These are phyloP conservation scores for Datnioides undecimradiatus DNA, from an alignment of 2,113 vertebrate genomes.

Conservation along the genomic window DNA sequence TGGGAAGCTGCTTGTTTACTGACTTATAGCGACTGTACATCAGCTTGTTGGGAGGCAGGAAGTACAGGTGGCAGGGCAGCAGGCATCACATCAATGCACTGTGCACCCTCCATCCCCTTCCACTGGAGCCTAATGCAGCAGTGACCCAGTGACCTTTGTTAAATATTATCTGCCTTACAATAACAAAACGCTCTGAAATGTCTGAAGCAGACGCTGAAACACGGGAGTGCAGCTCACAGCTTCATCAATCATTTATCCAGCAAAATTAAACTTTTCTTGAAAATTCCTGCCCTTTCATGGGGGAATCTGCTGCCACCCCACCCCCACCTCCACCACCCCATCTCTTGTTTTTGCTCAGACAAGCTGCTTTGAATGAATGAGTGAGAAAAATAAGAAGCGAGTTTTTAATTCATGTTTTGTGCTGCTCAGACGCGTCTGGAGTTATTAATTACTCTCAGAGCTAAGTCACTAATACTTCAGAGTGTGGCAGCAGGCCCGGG, in stretches of 20 bases:
- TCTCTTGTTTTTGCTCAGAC: slow-evolving; percentile 6
- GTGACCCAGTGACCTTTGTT: slow-evolving; percentile 77
- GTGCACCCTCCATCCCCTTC: not conserved
- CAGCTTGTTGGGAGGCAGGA: slow-evolving; percentile 12
- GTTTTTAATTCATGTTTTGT: not conserved
- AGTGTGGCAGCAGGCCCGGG: slow-evolving; percentile 46
- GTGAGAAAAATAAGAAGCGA: not conserved
- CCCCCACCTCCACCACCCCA: not conserved
- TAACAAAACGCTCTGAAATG: slow-evolving; percentile 69
- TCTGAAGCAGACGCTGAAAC: slow-evolving; percentile 47
- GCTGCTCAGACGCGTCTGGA: not conserved
- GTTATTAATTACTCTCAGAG: slow-evolving; percentile 36
- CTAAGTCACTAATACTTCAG: slow-evolving; percentile 42
- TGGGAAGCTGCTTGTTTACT: no score
- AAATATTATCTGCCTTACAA: slow-evolving; percentile 82
- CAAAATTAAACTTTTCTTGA: slow-evolving; percentile 68
- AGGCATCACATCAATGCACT: slow-evolving; percentile 11
- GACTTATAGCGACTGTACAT: not conserved
- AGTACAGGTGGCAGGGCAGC: not conserved
- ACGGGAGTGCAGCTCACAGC: slow-evolving; percentile 47
- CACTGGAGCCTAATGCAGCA: slow-evolving; percentile 38
- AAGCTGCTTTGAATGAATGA: not conserved
- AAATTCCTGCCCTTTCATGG: slow-evolving; percentile 33
- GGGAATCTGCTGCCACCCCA: slow-evolving; percentile 9
- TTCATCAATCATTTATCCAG: slow-evolving; percentile 83